Evolutionary conservation across 2,797 vertebrate genomes (phyloP).

Genomic region (Morelia viridis): DNA sequence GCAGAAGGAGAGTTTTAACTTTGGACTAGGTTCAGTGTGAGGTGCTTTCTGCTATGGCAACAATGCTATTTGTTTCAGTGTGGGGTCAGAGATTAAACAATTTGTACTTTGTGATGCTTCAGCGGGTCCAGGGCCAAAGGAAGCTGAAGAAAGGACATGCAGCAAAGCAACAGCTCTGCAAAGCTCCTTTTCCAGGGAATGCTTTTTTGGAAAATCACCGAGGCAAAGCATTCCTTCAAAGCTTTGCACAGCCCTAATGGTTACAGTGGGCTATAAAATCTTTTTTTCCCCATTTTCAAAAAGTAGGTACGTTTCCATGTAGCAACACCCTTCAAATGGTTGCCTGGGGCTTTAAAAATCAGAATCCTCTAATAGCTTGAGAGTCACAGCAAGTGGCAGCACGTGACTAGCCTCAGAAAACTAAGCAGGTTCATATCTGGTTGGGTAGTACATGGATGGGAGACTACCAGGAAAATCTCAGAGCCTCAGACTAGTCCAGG

Average conservation of each 20-base stretch:
- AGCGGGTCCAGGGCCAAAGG: neutral
- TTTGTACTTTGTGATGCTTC: neutral
- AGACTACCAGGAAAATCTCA: neutral
- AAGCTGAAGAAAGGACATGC: neutral
- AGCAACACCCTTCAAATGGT: neutral
- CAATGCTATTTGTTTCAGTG: neutral
- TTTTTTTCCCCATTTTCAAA: neutral
- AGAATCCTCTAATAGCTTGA: neutral
- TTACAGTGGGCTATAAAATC: neutral
- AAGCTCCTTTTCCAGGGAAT: neutral
- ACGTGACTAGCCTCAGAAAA: neutral
- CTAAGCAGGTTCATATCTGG: neutral
- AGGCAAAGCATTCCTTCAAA: neutral
- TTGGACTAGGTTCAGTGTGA: neutral
- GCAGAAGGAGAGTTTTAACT: neutral
- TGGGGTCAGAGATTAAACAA: conserved; percentile 20
- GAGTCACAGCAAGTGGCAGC: neutral
- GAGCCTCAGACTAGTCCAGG: neutral
- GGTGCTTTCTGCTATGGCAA: neutral
- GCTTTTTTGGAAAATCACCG: neutral
- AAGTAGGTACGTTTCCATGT: neutral
- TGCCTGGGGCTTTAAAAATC: neutral
- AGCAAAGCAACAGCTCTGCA: neutral
- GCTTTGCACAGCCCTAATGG: neutral
- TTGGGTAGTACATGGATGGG: neutral